Percentiles rank a stretch among this genome's conserved stretches.
Conservation (phyloP, 2,797 vertebrate genomes). For the Darevskia mixta region DNA sequence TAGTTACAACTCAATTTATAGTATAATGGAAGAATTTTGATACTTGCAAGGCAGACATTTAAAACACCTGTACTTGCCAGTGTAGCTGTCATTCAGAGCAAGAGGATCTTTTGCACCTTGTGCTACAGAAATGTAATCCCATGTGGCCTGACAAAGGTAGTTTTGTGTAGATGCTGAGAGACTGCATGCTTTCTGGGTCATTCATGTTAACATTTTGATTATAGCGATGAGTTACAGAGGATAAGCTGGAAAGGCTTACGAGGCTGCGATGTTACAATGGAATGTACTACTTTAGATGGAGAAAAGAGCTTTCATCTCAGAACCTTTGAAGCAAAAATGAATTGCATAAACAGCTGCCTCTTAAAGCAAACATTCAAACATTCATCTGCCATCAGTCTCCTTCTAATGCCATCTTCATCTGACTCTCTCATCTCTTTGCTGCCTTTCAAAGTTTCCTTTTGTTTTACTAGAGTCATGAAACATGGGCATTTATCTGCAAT, state of each 20-base stretch:
- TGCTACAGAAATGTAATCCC: slow-evolving; percentile 51
- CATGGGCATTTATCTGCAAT: slow-evolving; percentile 14
- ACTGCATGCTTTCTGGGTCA: slow-evolving; percentile 64
- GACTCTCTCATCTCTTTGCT: slow-evolving; percentile 50
- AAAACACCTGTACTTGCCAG: slow-evolving; percentile 48
- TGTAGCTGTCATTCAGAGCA: slow-evolving; percentile 54
- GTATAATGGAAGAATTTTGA: slow-evolving; percentile 45
- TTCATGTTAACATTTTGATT: slow-evolving; percentile 74
- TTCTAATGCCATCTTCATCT: slow-evolving; percentile 36
- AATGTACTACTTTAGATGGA: slow-evolving; percentile 64
- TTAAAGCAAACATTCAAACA: slow-evolving; percentile 64
- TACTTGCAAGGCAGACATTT: slow-evolving; percentile 38
- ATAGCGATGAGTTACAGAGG: slow-evolving; percentile 69
- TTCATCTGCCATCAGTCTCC: slow-evolving; percentile 36
- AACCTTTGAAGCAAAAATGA: slow-evolving; percentile 64
- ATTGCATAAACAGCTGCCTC: slow-evolving; percentile 60
- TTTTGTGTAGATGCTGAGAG: slow-evolving; percentile 61
- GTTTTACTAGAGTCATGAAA: slow-evolving; percentile 50
- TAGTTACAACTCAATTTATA: slow-evolving; percentile 22
- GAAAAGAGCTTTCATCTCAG: slow-evolving; percentile 65
- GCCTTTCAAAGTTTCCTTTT: slow-evolving; percentile 60
- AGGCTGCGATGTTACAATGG: slow-evolving; percentile 50
- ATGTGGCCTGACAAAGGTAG: slow-evolving; percentile 59
- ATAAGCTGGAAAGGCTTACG: slow-evolving; percentile 60
- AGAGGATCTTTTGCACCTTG: slow-evolving; percentile 60